phyloP scores from a whole-genome alignment of 2,113 vertebrate genomes.

The Scortum barcoo region DNA sequence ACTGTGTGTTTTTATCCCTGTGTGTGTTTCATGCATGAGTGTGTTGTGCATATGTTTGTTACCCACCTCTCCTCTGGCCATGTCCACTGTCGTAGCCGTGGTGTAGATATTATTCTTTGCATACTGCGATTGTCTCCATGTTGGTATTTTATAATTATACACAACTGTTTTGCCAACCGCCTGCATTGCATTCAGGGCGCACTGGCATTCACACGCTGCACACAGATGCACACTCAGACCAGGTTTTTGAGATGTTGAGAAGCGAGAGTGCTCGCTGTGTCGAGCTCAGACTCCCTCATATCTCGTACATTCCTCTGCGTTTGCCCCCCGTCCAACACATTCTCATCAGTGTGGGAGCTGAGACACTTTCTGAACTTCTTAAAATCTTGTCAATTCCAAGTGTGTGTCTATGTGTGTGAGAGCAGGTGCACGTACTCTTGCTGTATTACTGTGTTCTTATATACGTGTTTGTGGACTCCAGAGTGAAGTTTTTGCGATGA shows the following conservation, averaged over 20 bases:
- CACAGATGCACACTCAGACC: not conserved
- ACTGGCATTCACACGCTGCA: not conserved
- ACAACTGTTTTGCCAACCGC: conserved; percentile 24
- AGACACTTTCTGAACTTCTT: conserved; percentile 55
- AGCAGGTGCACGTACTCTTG: conserved; percentile 3
- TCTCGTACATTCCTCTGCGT: conserved; percentile 72
- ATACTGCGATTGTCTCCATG: conserved; percentile 1
- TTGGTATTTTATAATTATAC: conserved; percentile 30
- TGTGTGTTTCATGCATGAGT: conserved; percentile 7
- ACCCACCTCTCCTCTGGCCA: conserved; percentile 5
- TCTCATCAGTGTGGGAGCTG: conserved; percentile 66
- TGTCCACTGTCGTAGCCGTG: conserved; percentile 15
- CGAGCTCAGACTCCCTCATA: conserved; percentile 50
- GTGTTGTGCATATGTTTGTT: conserved; percentile 26
- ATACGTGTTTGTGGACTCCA: conserved; percentile 44
- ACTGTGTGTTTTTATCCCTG: conserved; percentile 20
- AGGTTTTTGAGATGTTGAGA: conserved; percentile 15
- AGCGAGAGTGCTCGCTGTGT: conserved; percentile 2
- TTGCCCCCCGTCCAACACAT: conserved; percentile 55
- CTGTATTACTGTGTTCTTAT: conserved; percentile 34
- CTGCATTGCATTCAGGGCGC: not conserved
- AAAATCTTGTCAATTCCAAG: conserved; percentile 16
- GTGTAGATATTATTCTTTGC: conserved; percentile 36
- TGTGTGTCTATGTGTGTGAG: not conserved
- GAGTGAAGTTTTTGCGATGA: conserved; percentile 46